Evolutionary conservation across 2,888 invertebrate genomes (phyloP), one percentile per base, ranked within the genome.

Genomic region (Meloe dianella): DNA sequence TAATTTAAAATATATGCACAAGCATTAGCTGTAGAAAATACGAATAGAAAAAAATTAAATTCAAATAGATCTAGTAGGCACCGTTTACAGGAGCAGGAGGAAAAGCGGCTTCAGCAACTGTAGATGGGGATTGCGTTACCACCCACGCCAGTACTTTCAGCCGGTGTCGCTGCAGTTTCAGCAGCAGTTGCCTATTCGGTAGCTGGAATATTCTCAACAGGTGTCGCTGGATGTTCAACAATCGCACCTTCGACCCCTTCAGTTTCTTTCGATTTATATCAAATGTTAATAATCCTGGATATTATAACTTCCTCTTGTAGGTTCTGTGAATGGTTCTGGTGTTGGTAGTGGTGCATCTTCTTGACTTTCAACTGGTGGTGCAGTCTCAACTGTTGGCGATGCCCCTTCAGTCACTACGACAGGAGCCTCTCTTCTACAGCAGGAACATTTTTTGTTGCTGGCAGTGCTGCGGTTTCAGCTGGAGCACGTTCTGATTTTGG

Each of bases 401-500:
- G 67, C 71, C 17, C 74, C 75, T 61, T 74, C 77, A 14, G 73
- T 70, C 35, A 73, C 71, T 24, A 70, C 74, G 59, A 69, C 74
- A 63, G 73, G 35, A 1, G 35, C 14, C 14, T 35, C 75, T 9
- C 69, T 56, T 73, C 75, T 57, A 69, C 70, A 6, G 71, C 72
- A 7, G 74, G 71, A 17, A 66, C 74, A 14, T 67, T 74, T 61
- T 71, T 76, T 27, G 77, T 75, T 47, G 76, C 69, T 66, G 77
- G 35, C 5, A 59, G 9, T 64, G 60, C 17, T 41, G 41, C 6
- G 2, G 41, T 5, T 47, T 47, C 47, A 20, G 76, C 71, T 59
- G 74, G 60, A 32, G 64, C 73, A 64, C 78, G 81, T 75, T 78
- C 81, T 17, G 79, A 76, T 5, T 32, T 32, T 8, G 83, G 77